A percentile compares a stretch with the other conserved stretches of the same genome.
Conservation (phyloP, 2,113 vertebrate species). For the Indicator indicator region DNA sequence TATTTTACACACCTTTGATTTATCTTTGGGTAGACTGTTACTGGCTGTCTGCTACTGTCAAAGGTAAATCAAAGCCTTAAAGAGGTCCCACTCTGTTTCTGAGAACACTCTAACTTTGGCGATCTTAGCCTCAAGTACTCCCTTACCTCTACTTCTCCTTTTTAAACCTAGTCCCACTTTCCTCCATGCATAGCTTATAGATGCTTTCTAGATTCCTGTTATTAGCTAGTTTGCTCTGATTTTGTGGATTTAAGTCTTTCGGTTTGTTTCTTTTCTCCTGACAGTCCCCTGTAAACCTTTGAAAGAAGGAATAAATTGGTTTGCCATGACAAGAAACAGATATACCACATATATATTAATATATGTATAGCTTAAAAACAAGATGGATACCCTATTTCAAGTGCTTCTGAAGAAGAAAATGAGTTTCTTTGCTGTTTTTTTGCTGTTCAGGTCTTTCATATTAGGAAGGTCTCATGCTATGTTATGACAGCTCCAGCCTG, state of each 20-base stretch:
- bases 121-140: neutral
- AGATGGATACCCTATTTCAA: neutral
- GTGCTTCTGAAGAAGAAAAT: neutral
- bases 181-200: neutral
- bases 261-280: neutral
- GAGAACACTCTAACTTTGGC: neutral
- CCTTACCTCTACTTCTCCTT: neutral
- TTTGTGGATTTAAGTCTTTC: neutral
- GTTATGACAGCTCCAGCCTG: neutral
- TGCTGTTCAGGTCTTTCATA: neutral
- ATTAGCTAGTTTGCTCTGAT: neutral
- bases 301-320: neutral
- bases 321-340: neutral
- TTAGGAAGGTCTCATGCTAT: neutral
- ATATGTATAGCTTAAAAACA: neutral
- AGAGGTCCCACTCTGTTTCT: neutral
- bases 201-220: neutral
- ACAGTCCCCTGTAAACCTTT: neutral
- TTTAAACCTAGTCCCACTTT: neutral
- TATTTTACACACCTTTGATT: slow-evolving; percentile 20
- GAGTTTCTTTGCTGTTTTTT: neutral
- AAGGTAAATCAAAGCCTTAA: slow-evolving; percentile 36
- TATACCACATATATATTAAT: neutral
- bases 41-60: neutral
- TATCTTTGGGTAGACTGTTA: neutral